These are phyloP conservation scores for Danionella dracula DNA, from an alignment of 2,797 vertebrate species.

Conservation along the genomic window DNA sequence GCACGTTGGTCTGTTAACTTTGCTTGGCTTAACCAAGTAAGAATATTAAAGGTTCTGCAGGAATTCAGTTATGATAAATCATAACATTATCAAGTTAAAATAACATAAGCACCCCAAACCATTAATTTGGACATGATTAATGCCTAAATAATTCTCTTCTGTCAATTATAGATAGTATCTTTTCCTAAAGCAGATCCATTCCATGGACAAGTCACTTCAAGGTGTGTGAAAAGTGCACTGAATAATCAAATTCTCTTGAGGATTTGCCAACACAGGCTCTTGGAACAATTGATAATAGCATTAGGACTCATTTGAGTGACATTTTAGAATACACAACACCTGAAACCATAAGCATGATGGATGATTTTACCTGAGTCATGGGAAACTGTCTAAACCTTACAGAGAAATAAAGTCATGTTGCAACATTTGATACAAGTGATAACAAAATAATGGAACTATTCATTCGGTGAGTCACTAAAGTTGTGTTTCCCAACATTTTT, in stretches of 20 bases:
- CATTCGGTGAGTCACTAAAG: conserved; percentile 56
- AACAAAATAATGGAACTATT: conserved; percentile 66
- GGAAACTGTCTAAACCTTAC: conserved; percentile 66
- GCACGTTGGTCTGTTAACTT: too few species aligned
- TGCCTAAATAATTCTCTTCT: background rate
- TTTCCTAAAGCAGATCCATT: background rate
- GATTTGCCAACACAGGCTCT: conserved; percentile 54
- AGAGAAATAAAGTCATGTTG: conserved; percentile 52
- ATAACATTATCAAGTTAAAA: too few species aligned
- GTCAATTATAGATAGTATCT: background rate
- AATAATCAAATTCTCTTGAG: conserved; percentile 45
- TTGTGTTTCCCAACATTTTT: background rate
- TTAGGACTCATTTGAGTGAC: conserved; percentile 59
- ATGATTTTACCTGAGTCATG: conserved; percentile 64
- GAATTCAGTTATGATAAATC: too few species aligned
- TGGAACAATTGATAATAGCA: conserved; percentile 59
- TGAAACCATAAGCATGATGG: conserved; percentile 63
- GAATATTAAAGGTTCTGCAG: too few species aligned
- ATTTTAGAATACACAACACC: conserved; percentile 65
- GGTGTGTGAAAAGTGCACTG: conserved; percentile 41
- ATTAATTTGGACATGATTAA: background rate
- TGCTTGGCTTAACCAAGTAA: too few species aligned
- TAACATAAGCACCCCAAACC: too few species aligned
- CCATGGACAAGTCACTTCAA: background rate
- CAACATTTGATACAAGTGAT: conserved; percentile 63